Conservation (phyloP, 1,140 invertebrate genomes). For the Bombus confusus region DNA sequence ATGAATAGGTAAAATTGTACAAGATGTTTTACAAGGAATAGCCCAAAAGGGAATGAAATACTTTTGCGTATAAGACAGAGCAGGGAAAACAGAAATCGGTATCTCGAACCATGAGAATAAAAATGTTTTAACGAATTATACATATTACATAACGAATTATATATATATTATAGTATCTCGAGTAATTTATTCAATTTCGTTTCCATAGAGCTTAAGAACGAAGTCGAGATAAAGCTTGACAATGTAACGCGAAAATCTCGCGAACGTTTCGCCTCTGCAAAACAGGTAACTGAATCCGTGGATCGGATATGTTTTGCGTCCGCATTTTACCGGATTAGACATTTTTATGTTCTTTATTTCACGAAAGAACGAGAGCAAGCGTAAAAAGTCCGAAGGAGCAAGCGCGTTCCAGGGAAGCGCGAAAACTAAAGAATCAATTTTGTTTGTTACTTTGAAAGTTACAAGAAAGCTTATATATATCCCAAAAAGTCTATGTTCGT, state of each 20-base stretch:
- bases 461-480: constrained; percentile 2
- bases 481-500: no score
- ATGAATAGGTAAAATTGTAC: no score
- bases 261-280: neutral
- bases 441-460: neutral
- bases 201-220: neutral
- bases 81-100: neutral
- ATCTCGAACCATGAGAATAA: neutral
- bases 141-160: no score
- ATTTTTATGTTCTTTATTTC: neutral
- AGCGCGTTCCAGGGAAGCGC: neutral
- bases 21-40: no score
- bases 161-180: neutral
- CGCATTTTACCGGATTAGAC: neutral
- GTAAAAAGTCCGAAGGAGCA: no score
- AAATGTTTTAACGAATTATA: neutral
- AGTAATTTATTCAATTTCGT: neutral
- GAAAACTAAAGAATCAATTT: neutral
- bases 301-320: neutral
- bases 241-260: neutral
- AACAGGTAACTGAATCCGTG: neutral
- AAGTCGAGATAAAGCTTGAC: neutral
- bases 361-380: no score
- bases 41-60: no score
- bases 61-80: no score